phyloP scores from a whole-genome alignment of 2,888 invertebrate species.

The Pimpla rufipes region DNA sequence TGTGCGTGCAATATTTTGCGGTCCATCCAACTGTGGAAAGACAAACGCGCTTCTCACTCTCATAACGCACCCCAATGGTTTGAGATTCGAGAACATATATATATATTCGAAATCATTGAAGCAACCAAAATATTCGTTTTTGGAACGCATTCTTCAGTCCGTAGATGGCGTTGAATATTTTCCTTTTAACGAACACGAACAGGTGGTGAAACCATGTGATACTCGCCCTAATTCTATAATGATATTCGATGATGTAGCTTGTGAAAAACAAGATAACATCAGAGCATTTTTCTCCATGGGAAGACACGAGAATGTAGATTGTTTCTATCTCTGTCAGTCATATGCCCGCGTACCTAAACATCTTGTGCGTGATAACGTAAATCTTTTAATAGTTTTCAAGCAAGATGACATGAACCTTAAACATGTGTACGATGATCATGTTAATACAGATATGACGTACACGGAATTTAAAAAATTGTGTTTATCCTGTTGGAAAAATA shows the following conservation, averaged over 20 bases:
- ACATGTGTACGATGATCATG: conserved; percentile 71
- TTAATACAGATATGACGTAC: conserved; percentile 69
- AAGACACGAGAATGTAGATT: conserved; percentile 75
- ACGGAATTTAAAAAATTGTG: conserved; percentile 66
- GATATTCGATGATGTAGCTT: conserved; percentile 83
- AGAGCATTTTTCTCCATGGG: conserved; percentile 71
- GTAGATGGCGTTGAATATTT: conserved; percentile 74
- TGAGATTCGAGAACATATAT: conserved; percentile 67
- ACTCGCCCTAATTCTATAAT: conserved; percentile 75
- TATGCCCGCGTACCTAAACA: conserved; percentile 72
- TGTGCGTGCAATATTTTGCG: conserved; percentile 63
- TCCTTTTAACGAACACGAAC: conserved; percentile 64
- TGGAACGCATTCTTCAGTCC: conserved; percentile 68
- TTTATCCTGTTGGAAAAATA: conserved; percentile 67
- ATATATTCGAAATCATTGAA: conserved; percentile 75
- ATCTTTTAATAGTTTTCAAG: conserved; percentile 69
- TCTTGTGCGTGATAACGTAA: conserved; percentile 70
- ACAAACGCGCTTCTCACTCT: conserved; percentile 43
- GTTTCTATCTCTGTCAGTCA: conserved; percentile 79
- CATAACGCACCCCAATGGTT: conserved; percentile 50
- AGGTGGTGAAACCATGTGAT: conserved; percentile 31
- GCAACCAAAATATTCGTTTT: conserved; percentile 78
- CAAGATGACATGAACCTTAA: conserved; percentile 71
- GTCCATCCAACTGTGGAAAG: conserved; percentile 69
- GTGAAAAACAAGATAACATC: conserved; percentile 71